Evolutionary conservation across 1,140 invertebrate species (phyloP).

Genomic region (Glomeris maerens): DNA sequence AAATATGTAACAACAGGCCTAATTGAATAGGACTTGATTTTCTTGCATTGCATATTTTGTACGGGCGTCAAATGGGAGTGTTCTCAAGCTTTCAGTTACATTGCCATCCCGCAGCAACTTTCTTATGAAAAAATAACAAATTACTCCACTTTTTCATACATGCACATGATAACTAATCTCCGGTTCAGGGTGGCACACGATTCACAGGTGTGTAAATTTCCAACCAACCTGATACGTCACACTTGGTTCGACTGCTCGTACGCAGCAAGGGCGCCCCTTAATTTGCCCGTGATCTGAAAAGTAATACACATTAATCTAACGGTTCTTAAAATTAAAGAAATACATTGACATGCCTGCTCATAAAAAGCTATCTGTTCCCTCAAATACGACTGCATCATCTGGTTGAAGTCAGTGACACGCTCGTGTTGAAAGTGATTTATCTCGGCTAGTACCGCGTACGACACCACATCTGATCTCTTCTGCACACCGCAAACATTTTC

Average conservation of each 20-base stretch:
- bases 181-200: no score
- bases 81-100: no score
- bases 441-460: constrained; percentile 82
- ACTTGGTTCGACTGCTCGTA: constrained; percentile 16
- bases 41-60: no score
- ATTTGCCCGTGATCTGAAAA: constrained; percentile 18
- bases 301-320: constrained; percentile 3
- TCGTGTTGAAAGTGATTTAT: constrained; percentile 83
- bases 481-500: constrained; percentile 62
- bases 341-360: constrained; percentile 41
- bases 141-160: no score
- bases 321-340: constrained; percentile 1
- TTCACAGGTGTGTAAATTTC: no score
- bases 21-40: no score
- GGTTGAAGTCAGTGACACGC: constrained; percentile 68
- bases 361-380: constrained; percentile 83
- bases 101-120: no score
- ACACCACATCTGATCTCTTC: constrained; percentile 71
- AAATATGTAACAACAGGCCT: no score
- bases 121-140: no score
- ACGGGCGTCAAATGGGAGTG: no score
- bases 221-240: no score
- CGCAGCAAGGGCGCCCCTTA: constrained; percentile 18
- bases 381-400: constrained; percentile 70
- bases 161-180: no score